Conservation (phyloP, 2,888 invertebrate genomes). For the Druceiella hillmani region DNA sequence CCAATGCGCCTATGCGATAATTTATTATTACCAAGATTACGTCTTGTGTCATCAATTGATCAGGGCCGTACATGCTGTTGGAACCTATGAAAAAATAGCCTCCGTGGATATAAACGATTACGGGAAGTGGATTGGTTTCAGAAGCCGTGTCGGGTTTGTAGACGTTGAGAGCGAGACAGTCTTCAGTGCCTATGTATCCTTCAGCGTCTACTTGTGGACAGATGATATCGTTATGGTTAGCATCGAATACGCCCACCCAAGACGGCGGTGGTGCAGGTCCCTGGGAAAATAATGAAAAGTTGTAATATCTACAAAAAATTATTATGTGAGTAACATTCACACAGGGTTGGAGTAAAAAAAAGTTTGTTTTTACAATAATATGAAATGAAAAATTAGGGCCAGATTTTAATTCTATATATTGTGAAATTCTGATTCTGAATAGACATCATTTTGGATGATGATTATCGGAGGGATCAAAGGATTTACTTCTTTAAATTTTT, state of each 20-base stretch:
- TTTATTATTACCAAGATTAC: background rate
- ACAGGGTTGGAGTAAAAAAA: too few species aligned
- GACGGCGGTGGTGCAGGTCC: background rate
- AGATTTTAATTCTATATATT: too few species aligned
- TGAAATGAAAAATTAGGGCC: too few species aligned
- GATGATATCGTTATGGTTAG: background rate
- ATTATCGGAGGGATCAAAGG: too few species aligned
- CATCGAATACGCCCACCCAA: background rate
- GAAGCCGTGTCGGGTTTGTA: background rate
- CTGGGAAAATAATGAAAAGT: background rate
- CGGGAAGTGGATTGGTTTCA: background rate
- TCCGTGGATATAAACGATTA: background rate
- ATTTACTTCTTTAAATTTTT: too few species aligned
- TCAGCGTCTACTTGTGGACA: background rate
- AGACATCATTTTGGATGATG: too few species aligned
- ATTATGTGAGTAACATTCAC: too few species aligned
- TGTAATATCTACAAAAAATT: too few species aligned
- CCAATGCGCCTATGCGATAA: background rate
- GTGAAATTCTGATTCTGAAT: too few species aligned
- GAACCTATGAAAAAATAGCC: background rate
- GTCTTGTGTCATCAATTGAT: background rate
- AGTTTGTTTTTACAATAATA: too few species aligned
- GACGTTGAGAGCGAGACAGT: background rate
- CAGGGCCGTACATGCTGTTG: background rate
- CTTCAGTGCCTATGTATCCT: background rate